Percentiles rank a stretch among this genome's conserved stretches.
Evolutionary conservation across 2,888 invertebrate species (phyloP).

Genomic region (Phaonia tiefii): DNA sequence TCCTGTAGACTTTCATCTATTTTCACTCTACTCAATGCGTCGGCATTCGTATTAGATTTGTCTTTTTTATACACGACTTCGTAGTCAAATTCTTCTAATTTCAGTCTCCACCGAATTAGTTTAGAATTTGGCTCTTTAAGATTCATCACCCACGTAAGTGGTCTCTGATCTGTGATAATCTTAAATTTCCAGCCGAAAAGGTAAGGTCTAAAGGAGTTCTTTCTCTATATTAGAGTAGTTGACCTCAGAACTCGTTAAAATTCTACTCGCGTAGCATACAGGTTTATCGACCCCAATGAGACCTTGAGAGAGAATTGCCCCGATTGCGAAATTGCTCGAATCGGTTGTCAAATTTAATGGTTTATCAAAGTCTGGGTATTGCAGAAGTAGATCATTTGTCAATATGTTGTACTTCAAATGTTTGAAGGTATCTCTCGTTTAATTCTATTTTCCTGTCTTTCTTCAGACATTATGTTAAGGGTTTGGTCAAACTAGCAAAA

Average conservation of each 20-base stretch:
- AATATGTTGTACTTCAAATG: background rate
- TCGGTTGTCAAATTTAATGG: constrained; percentile 7
- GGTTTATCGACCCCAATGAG: background rate
- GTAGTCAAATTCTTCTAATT: background rate
- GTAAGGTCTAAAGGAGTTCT: constrained; percentile 15
- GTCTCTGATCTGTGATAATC: constrained; percentile 21
- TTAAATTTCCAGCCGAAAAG: constrained; percentile 30
- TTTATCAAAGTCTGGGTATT: constrained; percentile 1
- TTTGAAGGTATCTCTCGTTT: background rate
- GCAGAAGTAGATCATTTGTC: background rate
- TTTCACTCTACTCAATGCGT: background rate
- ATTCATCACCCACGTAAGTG: constrained; percentile 17
- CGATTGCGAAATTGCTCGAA: background rate
- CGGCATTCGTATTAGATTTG: constrained; percentile 5
- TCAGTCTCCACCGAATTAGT: background rate
- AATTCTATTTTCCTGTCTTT: background rate
- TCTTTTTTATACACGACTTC: constrained; percentile 12
- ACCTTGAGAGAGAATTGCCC: background rate
- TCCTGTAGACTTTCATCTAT: background rate
- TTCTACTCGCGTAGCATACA: background rate
- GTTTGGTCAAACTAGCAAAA: background rate
- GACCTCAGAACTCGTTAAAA: too few species aligned
- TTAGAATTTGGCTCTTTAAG: background rate
- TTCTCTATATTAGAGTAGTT: too few species aligned
- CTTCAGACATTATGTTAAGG: background rate